Base-by-base conservation (phyloP, 1,140 invertebrate genomes). In the Gonioctena quinquepunctata region DNA sequence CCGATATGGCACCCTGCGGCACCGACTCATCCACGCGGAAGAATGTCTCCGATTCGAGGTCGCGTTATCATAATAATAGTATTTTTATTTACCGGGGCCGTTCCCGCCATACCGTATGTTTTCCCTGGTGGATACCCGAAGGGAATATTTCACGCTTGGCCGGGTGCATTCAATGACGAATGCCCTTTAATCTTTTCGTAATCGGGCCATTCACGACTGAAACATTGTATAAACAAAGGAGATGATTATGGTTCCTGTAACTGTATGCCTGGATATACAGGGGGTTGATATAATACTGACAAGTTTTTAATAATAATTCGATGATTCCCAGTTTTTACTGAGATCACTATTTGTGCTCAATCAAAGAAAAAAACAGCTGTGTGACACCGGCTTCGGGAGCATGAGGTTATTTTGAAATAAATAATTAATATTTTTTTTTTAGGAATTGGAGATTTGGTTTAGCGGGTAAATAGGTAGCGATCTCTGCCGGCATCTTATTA, bases 1-100 rank as follows among this genome's bases (percentile, higher is more conserved):
- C n/a, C 13, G 26, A 27, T 61, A 61, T 42, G 59, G 25, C 11
- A 66, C 49, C 48, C 21, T 54, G 69, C 52, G 27, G 69, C 56
- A 66, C 67, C 64, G 62, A 59, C 26, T 28, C 65, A 63, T 27
- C 57, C 64, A 49, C 42, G 27, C 63, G 69, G 66, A 67, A 71
- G 70, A 71, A 63, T 71, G 59, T 59, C 50, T 18, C 62, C 42
- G 63, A 65, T 28, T 33, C 62, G 52, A 49, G 60, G 68, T 66
- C 28, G 62, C 64, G 27, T 65, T 54, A 70, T 70, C 49, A 60
- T 54, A 69, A 70, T 66, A 57, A 63, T 64, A 54, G 28, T 18
- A 49, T 52, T 50, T 69, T 60, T 19, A 56, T 50, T 33, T 22
- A 50, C 33, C 13, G 33, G 33, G 11, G 2, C 33, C 33, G 33